Percentiles rank a stretch among this genome's conserved stretches.
phyloP scores from a whole-genome alignment of 2,797 vertebrate genomes.

The Pogonophryne albipinna region DNA sequence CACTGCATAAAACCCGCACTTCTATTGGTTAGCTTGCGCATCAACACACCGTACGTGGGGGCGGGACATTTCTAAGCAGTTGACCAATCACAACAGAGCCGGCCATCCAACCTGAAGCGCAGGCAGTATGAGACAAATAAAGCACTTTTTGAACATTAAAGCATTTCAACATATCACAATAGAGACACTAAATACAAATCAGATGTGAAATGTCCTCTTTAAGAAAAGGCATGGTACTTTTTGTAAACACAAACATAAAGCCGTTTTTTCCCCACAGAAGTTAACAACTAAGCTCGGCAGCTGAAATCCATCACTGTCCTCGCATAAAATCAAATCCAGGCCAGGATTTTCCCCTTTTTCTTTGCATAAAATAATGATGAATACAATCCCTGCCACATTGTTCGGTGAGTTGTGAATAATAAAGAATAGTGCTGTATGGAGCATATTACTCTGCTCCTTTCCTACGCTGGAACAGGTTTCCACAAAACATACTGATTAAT shows the following conservation, averaged over 20 bases:
- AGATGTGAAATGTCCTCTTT: too few relatives aligned
- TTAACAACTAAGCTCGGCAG: constrained; percentile 36
- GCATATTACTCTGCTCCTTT: constrained; percentile 53
- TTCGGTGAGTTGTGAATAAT: constrained; percentile 67
- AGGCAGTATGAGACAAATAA: too few relatives aligned
- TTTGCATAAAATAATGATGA: constrained; percentile 74
- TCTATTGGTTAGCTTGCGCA: too few relatives aligned
- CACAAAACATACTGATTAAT: constrained; percentile 74
- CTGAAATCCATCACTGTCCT: constrained; percentile 40
- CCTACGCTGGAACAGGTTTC: constrained; percentile 64
- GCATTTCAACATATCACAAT: too few relatives aligned
- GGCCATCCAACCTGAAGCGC: too few relatives aligned
- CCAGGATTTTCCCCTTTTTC: constrained; percentile 53
- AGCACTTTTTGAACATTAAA: too few relatives aligned
- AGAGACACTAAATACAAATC: too few relatives aligned
- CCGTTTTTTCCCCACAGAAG: constrained; percentile 9
- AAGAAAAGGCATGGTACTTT: background rate
- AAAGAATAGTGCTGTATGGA: constrained; percentile 57
- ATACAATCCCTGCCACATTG: constrained; percentile 57
- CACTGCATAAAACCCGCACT: too few relatives aligned
- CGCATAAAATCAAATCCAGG: constrained; percentile 41
- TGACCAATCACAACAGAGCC: too few relatives aligned
- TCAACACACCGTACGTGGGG: too few relatives aligned
- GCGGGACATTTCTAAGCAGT: too few relatives aligned
- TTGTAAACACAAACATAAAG: constrained; percentile 9